Conservation (phyloP, 2,888 invertebrate genomes). For the Polia nebulosa region DNA sequence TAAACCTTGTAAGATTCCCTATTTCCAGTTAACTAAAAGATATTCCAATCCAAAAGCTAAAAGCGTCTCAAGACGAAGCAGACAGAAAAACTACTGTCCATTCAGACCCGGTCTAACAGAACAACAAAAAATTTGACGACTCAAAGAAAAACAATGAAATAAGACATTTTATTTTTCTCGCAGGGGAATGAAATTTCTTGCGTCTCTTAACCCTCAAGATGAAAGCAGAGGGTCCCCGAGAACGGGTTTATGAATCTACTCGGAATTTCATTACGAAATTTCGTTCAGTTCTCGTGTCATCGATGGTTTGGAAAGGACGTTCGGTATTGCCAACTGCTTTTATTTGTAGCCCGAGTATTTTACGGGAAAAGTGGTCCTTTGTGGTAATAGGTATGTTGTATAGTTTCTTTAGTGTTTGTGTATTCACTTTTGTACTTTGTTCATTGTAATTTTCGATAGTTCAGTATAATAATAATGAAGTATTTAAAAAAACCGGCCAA, state of each 20-base stretch:
- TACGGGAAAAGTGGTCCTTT: not conserved
- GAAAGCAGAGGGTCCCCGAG: constrained; percentile 52
- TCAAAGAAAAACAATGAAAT: constrained; percentile 21
- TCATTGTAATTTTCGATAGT: not conserved
- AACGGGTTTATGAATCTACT: constrained; percentile 77
- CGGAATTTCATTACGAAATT: constrained; percentile 84
- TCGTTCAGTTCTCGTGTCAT: constrained; percentile 70
- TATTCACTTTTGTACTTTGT: no score
- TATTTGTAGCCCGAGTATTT: constrained; percentile 45
- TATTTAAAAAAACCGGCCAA: no score
- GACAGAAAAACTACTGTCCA: constrained; percentile 7
- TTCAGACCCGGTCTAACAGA: not conserved
- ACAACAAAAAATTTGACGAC: not conserved
- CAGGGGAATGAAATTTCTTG: constrained; percentile 52
- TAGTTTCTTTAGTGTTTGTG: not conserved
- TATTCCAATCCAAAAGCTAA: not conserved
- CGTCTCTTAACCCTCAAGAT: constrained; percentile 65
- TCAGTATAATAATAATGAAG: no score
- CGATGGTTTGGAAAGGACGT: constrained; percentile 67
- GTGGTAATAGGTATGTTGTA: not conserved
- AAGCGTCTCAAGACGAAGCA: not conserved
- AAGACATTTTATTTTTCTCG: constrained; percentile 49
- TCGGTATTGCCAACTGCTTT: constrained; percentile 50
- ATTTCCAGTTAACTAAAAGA: not conserved
- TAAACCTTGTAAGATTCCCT: not conserved